Conservation (phyloP, 2,797 vertebrate genomes). For the Notoglanidium macrostoma region DNA sequence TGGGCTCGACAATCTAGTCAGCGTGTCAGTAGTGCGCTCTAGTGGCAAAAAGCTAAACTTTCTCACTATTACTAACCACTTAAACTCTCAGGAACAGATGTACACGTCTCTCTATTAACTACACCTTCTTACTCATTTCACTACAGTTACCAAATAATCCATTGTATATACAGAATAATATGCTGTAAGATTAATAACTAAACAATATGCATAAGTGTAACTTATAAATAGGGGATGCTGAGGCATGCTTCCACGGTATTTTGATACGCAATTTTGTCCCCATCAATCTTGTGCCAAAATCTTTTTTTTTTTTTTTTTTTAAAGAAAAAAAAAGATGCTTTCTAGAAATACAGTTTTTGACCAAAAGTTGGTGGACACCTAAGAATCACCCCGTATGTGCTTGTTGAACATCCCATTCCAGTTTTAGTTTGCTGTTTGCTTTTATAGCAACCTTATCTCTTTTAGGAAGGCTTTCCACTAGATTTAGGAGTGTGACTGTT, state of each 20-base stretch:
- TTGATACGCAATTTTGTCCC: not conserved
- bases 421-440: not conserved
- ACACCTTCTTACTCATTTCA: not conserved
- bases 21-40: constrained; percentile 65
- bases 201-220: not conserved
- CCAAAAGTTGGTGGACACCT: not conserved
- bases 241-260: not conserved
- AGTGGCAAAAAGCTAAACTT: constrained; percentile 56
- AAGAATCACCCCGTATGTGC: not conserved
- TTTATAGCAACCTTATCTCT: not conserved
- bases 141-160: not conserved
- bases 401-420: not conserved
- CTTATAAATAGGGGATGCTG: not conserved
- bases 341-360: not conserved
- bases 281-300: not conserved
- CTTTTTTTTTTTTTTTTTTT: too few species aligned
- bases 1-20: not conserved
- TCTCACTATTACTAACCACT: not conserved
- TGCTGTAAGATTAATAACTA: not conserved
- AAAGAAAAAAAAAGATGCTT: not conserved
- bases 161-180: not conserved
- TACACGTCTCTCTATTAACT: not conserved
- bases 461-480: not conserved
- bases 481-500: not conserved
- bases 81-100: not conserved